Percentiles rank a stretch among this genome's conserved stretches.
These are phyloP conservation scores for Geococcyx californianus DNA, from an alignment of 2,113 vertebrate genomes.

Conservation along the genomic window DNA sequence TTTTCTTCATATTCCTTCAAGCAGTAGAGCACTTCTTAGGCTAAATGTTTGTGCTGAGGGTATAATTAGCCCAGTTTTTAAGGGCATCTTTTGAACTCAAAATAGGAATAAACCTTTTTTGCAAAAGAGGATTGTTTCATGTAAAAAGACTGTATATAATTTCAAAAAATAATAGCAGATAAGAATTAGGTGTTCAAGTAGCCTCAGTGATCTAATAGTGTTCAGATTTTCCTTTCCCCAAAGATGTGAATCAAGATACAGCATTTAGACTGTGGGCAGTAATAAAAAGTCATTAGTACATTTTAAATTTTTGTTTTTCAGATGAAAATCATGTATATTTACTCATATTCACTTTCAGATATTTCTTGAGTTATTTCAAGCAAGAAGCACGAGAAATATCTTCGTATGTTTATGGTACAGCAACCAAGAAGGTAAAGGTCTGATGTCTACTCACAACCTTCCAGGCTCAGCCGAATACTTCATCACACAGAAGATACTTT, in stretches of 20 bases:
- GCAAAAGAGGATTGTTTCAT: not conserved
- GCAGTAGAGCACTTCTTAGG: not conserved
- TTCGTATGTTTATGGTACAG: not conserved
- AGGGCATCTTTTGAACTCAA: not conserved
- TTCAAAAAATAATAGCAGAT: not conserved
- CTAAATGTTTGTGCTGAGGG: not conserved
- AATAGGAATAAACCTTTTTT: not conserved
- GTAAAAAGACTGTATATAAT: not conserved
- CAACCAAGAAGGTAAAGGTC: not conserved
- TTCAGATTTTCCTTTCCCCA: not conserved
- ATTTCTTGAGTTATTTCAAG: not conserved
- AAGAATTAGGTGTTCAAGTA: not conserved
- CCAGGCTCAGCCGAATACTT: constrained; percentile 10
- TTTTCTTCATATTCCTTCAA: not conserved
- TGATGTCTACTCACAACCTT: not conserved
- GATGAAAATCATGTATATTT: not conserved
- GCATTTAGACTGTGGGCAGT: not conserved
- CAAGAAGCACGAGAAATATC: not conserved
- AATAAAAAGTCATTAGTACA: not conserved
- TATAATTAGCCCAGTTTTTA: not conserved
- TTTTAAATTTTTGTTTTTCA: not conserved
- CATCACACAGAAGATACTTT: constrained; percentile 23
- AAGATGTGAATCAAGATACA: not conserved
- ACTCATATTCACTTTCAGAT: not conserved
- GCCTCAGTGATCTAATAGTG: not conserved